Percentiles rank a stretch among this genome's conserved stretches.
Evolutionary conservation across 2,797 vertebrate species (phyloP).

Genomic region (Chelon auratus): DNA sequence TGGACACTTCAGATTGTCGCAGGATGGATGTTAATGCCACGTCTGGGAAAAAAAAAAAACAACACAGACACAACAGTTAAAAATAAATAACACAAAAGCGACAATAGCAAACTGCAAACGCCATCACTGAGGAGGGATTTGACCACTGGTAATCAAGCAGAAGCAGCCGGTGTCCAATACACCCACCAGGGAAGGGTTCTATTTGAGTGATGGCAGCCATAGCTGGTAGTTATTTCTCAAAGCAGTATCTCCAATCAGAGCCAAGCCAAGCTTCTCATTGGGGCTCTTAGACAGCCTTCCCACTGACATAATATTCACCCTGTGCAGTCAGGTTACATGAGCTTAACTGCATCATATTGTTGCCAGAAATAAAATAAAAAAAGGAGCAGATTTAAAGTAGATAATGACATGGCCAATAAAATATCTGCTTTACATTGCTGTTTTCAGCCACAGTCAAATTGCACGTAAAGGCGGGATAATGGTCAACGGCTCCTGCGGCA

Average conservation of each 20-base stretch:
- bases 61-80: not conserved
- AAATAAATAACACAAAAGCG: not conserved
- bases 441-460: not conserved
- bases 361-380: not conserved
- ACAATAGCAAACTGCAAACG: conserved; percentile 14
- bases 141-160: conserved; percentile 34
- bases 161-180: conserved; percentile 16
- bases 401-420: not conserved
- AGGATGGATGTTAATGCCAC: not conserved
- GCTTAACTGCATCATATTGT: not conserved
- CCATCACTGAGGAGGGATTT: conserved; percentile 18
- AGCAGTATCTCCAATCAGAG: conserved; percentile 38
- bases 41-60: not conserved
- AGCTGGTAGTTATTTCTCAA: conserved; percentile 32
- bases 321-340: conserved; percentile 7
- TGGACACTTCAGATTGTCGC: too few species aligned
- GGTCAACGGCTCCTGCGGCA: not conserved
- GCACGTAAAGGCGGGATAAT: not conserved
- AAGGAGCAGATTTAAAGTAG: not conserved
- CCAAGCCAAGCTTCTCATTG: conserved; percentile 25
- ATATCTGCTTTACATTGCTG: not conserved
- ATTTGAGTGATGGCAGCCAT: conserved; percentile 24
- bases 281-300: conserved; percentile 12
- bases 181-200: conserved; percentile 18
- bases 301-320: conserved; percentile 12